phyloP scores from a whole-genome alignment of 2,888 invertebrate species.

The Cosmorhoe ocellata region DNA sequence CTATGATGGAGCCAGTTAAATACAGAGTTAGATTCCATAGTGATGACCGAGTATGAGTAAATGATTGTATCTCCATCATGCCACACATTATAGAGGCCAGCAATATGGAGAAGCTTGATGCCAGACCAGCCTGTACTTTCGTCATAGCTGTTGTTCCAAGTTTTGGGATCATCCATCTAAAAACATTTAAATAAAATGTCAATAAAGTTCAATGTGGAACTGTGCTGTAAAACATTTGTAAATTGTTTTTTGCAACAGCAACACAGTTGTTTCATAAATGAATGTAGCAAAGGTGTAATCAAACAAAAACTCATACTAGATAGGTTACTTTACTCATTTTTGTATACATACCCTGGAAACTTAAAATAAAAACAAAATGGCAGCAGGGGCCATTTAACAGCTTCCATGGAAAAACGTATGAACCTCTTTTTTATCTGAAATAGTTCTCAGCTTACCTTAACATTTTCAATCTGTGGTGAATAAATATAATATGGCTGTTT shows the following conservation, averaged over 20 bases:
- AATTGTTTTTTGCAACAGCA: too few relatives aligned
- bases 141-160: conserved; percentile 77
- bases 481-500: conserved; percentile 91
- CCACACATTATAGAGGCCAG: conserved; percentile 89
- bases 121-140: conserved; percentile 83
- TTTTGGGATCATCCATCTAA: conserved; percentile 78
- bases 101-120: conserved; percentile 86
- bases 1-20: conserved; percentile 90
- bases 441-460: conserved; percentile 63
- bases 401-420: too few relatives aligned
- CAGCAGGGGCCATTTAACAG: too few relatives aligned
- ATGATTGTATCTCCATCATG: conserved; percentile 81
- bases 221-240: too few relatives aligned
- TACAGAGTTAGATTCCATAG: conserved; percentile 86
- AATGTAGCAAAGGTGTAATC: too few relatives aligned
- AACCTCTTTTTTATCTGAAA: too few relatives aligned
- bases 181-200: conserved; percentile 16
- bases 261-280: too few relatives aligned
- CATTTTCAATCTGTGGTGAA: conserved; percentile 79
- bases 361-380: too few relatives aligned
- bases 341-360: too few relatives aligned
- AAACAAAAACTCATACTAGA: too few relatives aligned
- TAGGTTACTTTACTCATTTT: too few relatives aligned
- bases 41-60: conserved; percentile 89
- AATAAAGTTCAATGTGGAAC: too few relatives aligned